A percentile compares a stretch with the other conserved stretches of the same genome.
Conservation (phyloP, 2,797 vertebrate genomes). For the Lagorchestes hirsutus region DNA sequence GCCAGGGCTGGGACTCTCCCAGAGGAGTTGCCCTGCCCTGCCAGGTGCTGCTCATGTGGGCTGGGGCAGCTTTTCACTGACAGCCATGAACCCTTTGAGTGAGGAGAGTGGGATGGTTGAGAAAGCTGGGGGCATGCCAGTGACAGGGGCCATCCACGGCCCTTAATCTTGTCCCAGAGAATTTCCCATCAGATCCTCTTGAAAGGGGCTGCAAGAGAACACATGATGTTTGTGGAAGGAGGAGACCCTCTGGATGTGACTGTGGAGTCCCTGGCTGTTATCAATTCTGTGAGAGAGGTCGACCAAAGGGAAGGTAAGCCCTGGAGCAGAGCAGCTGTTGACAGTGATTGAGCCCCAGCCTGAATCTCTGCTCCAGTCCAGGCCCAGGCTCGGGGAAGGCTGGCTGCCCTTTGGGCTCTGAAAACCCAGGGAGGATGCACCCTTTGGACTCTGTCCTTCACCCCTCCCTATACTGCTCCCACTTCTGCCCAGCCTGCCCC, state of each 20-base stretch:
- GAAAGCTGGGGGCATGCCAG: fast-evolving
- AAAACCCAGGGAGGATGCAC: not conserved
- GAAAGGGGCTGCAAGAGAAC: constrained; percentile 88
- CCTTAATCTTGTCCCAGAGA: constrained; percentile 81
- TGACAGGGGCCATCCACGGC: too few relatives aligned
- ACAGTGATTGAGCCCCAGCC: not conserved
- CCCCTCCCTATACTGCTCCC: not conserved
- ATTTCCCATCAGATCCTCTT: constrained; percentile 88
- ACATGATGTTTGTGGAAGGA: constrained; percentile 91
- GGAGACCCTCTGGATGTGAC: constrained; percentile 88
- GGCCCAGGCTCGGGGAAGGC: too few relatives aligned
- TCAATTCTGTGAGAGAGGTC: constrained; percentile 48
- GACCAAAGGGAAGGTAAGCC: constrained; percentile 82
- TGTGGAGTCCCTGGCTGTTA: constrained; percentile 87
- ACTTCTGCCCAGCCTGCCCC: not conserved
- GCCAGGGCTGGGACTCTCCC: not conserved
- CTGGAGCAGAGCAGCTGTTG: too few relatives aligned
- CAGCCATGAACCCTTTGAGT: not conserved
- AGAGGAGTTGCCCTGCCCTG: not conserved
- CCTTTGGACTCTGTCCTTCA: not conserved
- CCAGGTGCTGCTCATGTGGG: not conserved
- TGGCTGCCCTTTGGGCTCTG: not conserved
- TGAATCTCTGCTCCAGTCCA: constrained; percentile 36
- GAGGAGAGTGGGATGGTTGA: not conserved
- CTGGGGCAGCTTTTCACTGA: not conserved